Evolutionary conservation across 2,888 invertebrate species (phyloP).

Genomic region (Empis stercorea): DNA sequence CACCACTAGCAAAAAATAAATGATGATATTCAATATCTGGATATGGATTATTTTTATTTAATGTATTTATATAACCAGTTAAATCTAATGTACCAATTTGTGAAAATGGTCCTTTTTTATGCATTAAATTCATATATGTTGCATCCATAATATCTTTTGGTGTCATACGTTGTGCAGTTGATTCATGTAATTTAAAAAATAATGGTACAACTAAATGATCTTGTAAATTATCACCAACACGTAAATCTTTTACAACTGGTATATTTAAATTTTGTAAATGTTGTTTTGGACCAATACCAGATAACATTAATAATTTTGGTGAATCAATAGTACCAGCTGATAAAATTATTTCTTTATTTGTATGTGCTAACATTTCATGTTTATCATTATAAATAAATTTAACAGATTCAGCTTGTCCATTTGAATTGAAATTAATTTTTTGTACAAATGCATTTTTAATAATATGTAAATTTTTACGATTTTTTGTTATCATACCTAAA

Average conservation of each 20-base stretch:
- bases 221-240: slow-evolving; percentile 62
- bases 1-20: slow-evolving; percentile 22
- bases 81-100: slow-evolving; percentile 29
- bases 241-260: slow-evolving; percentile 16
- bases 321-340: slow-evolving; percentile 24
- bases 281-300: slow-evolving; percentile 20
- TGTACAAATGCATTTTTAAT: slow-evolving; percentile 16
- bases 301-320: slow-evolving; percentile 20
- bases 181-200: slow-evolving; percentile 28
- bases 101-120: slow-evolving; percentile 18
- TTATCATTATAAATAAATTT: slow-evolving; percentile 4
- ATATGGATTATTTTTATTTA: slow-evolving; percentile 22
- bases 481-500: slow-evolving; percentile 30
- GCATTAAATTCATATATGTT: slow-evolving; percentile 29
- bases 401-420: slow-evolving; percentile 1
- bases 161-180: slow-evolving; percentile 4
- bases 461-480: slow-evolving; percentile 21
- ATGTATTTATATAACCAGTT: slow-evolving; percentile 39
- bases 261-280: slow-evolving; percentile 17
- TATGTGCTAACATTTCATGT: slow-evolving; percentile 9
- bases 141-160: slow-evolving; percentile 8
- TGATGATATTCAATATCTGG: slow-evolving; percentile 38
- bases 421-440: slow-evolving; percentile 7
- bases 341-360: slow-evolving; percentile 20
- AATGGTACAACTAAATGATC: slow-evolving; percentile 55